Base-by-base conservation (phyloP, 2,888 invertebrate species). In the Sesamia inferens region DNA sequence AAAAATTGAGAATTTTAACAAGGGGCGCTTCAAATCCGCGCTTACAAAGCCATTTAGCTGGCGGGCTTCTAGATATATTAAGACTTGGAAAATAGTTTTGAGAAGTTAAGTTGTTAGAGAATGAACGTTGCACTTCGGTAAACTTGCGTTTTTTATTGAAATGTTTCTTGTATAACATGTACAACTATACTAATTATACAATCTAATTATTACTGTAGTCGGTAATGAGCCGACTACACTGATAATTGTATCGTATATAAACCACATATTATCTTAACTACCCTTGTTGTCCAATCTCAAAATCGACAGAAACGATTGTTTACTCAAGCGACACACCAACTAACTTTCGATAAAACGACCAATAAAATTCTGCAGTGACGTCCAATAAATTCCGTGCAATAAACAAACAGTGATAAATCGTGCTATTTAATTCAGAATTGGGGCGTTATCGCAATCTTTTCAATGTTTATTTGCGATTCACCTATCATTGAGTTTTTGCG, bases 1-100 rank as follows among this genome's bases (percentile, higher is more conserved):
- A 83, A 87, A 86, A 85, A 82, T 66, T 85, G 24, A 79, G 85
- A 85, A 85, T 86, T 82, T 87, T 87, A 81, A 86, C 75, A 78
- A 83, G 72, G 61, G 75, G 67, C 70, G 74, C 79, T 74, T 83
- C 66, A 78, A 78, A 78, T 71, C 75, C 75, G 47, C 83, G 66
- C 82, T 82, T 71, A 62, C 68, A 67, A 80, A 70, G 65, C 76
- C 76, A 79, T 82, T 80, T 67, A 59, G 22, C 51, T 64, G 19
- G 22, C 42, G 5, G 22, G 24, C 58, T 62, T 67, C 61, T 84
- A 62, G 59, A 76, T 74, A 84, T 84, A 80, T 81, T 65, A 54
- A 48, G 76, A 64, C 71, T 67, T 44, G 55, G 22, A 22, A 66
- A 81, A 80, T 84, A 63, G 65, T 66, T 69, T 22, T 62, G 44